Evolutionary conservation across 2,113 vertebrate species (phyloP), one percentile per base, ranked within the genome.

Genomic region (Elgaria multicarinata): DNA sequence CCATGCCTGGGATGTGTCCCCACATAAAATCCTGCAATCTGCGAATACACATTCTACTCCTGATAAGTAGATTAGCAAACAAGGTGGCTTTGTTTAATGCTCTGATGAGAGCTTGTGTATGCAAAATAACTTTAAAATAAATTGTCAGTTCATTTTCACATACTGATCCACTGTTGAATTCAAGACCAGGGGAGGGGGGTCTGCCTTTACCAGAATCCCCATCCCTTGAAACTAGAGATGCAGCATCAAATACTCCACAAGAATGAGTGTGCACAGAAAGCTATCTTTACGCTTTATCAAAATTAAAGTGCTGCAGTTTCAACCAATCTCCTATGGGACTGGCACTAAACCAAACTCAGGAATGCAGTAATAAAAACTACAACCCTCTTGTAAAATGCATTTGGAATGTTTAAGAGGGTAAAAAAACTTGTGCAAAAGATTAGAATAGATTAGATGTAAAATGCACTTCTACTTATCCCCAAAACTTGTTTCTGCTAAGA

Each of bases 241-340:
- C 44, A 91, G 86, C 75, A 86, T 91, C 92, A 95, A 91, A 83
- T 91, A 88, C 79, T 90, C 86, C 90, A 93, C 83, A 71, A 92
- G 91, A 75, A 88, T 90, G 91, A 76, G 36, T 39, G 13, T 74
- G 89, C 55, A 90, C 86, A 46, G 77, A 88, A 94, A 88, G 33
- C 42, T 44, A 55, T 85, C 76, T 20, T 85, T 20, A 0, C 0
- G 74, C 26, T 82, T 83, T 10, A 86, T 64, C 36, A 50, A 64
- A 71, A 72, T 64, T 39, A 22, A 71, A 88, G 39, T 86, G 31
- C 42, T 75, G 44, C 3, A 72, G 67, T 46, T 74, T 58, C 78
- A 88, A 14, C 33, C 33, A 72, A 5, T 16, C 67, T 80, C 44
- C 66, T 13, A 10, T n/a, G 46, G 18, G 31, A 81, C 9, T 82